These are phyloP conservation scores for Heliconius aoede DNA, from an alignment of 2,888 invertebrate species.

Conservation along the genomic window DNA sequence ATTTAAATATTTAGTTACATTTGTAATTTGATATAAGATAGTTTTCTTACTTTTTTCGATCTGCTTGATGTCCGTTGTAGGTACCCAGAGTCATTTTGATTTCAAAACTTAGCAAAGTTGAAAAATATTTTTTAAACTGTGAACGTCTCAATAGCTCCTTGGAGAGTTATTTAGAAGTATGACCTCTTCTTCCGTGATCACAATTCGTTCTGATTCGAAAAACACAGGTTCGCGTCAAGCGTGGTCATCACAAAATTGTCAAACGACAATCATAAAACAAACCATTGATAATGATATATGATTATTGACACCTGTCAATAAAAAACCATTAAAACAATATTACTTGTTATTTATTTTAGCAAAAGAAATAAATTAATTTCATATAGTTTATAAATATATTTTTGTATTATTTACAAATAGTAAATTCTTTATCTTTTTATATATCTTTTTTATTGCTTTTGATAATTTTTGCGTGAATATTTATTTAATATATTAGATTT, in stretches of 20 bases:
- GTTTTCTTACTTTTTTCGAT: conserved; percentile 70
- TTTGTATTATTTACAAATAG: neutral
- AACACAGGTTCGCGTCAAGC: conserved; percentile 47
- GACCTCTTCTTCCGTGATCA: conserved; percentile 48
- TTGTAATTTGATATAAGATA: conserved; percentile 8
- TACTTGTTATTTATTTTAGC: no score
- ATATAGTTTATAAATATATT: neutral
- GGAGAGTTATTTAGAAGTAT: conserved; percentile 1
- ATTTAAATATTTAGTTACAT: conserved; percentile 18
- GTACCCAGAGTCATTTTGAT: conserved; percentile 75
- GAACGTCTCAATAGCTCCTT: conserved; percentile 2
- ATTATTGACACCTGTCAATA: conserved; percentile 36
- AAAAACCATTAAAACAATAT: conserved; percentile 7
- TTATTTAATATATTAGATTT: neutral
- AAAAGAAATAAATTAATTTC: neutral
- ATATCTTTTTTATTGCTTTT: neutral
- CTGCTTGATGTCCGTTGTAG: conserved; percentile 78
- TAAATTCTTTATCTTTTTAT: neutral
- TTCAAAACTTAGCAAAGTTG: conserved; percentile 2
- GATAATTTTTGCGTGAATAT: neutral
- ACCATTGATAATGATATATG: conserved; percentile 32
- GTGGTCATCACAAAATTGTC: conserved; percentile 48
- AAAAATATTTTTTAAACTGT: conserved; percentile 1
- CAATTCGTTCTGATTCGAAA: conserved; percentile 52
- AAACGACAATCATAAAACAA: conserved; percentile 37